Evolutionary conservation across 2,888 invertebrate genomes (phyloP).

Genomic region (Caenorhabditis macrosperma): DNA sequence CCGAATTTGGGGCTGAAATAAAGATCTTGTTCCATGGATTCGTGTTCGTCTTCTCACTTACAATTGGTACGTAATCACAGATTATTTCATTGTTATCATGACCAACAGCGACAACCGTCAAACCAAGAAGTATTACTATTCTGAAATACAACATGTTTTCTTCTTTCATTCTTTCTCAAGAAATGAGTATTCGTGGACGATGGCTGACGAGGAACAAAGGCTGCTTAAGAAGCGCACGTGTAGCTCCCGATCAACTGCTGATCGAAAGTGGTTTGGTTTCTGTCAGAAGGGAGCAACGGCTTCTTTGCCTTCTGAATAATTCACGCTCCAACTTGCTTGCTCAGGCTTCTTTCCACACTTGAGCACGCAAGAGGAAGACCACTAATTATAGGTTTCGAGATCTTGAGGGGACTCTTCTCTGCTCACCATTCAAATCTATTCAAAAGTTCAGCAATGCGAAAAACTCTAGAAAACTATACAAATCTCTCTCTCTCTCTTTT

Average conservation of each 20-base stretch:
- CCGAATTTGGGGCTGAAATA: conserved; percentile 67
- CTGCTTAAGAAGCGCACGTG: no score
- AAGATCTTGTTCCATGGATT: no score
- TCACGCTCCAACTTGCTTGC: conserved; percentile 26
- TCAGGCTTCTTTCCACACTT: background rate
- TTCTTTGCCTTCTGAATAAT: conserved; percentile 23
- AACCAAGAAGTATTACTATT: conserved; percentile 64
- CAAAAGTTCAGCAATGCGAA: background rate
- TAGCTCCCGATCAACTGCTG: background rate
- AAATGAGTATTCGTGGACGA: no score
- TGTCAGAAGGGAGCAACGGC: background rate
- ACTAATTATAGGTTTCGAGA: background rate
- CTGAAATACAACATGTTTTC: conserved; percentile 45
- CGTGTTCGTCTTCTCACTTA: no score
- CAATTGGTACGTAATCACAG: conserved; percentile 60
- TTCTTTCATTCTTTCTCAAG: no score
- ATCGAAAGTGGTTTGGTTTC: conserved; percentile 6
- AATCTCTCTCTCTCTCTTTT: background rate
- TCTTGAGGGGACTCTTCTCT: no score
- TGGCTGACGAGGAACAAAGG: no score
- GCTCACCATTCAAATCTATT: no score
- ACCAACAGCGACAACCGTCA: conserved; percentile 62
- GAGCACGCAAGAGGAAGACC: background rate
- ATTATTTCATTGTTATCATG: conserved; percentile 57
- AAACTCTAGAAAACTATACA: no score